A percentile compares a stretch with the other conserved stretches of the same genome.
phyloP scores from a whole-genome alignment of 1,140 invertebrate genomes.

The Tetramorium parvispinum region DNA sequence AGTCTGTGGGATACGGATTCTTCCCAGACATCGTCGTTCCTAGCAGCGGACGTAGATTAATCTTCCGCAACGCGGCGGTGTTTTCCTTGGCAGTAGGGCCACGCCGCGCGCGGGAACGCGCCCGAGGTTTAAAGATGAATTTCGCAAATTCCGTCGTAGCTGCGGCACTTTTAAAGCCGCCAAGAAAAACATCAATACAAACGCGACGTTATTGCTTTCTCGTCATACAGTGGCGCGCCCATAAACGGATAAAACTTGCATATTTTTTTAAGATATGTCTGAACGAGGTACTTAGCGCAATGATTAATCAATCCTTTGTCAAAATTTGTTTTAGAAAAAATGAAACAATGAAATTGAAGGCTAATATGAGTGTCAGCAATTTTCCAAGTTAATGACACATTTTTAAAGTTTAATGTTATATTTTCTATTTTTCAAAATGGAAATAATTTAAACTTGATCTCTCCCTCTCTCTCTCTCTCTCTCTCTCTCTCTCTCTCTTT shows the following conservation, averaged over 20 bases:
- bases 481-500: too few species aligned
- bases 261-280: not conserved
- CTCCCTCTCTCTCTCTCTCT: not conserved
- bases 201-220: not conserved
- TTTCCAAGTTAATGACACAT: not conserved
- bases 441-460: not conserved
- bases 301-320: not conserved
- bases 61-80: slow-evolving; percentile 74
- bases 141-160: slow-evolving; percentile 75
- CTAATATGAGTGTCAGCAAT: not conserved
- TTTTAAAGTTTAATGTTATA: not conserved
- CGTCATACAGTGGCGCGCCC: not conserved
- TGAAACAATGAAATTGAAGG: not conserved
- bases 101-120: slow-evolving; percentile 67
- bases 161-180: slow-evolving; percentile 48
- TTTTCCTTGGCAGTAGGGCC: slow-evolving; percentile 78
- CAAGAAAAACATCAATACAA: slow-evolving; percentile 65
- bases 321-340: not conserved
- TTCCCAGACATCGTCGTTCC: slow-evolving; percentile 31
- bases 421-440: not conserved
- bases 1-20: slow-evolving; percentile 19
- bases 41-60: slow-evolving; percentile 74
- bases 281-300: not conserved
- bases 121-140: slow-evolving; percentile 74
- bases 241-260: not conserved